Percentiles rank a stretch among this genome's conserved stretches.
Evolutionary conservation across 2,113 vertebrate species (phyloP).

Genomic region (Petrocephalus zakoni): DNA sequence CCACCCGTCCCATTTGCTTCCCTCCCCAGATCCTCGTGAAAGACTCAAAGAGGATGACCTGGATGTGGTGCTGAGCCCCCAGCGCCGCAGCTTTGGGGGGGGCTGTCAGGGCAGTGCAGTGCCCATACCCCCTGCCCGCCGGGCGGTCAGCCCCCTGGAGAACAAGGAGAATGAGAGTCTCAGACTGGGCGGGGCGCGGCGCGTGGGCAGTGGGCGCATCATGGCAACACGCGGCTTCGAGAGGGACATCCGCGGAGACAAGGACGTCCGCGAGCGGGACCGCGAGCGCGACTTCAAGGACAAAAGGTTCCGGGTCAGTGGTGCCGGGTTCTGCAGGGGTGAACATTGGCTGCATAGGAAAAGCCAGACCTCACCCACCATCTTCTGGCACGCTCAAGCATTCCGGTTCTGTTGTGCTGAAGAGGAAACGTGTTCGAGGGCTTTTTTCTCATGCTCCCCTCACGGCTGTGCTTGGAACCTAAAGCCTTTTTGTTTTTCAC

Average conservation of each 20-base stretch:
- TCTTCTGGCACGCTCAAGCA: neutral
- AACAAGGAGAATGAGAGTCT: slow-evolving; percentile 85
- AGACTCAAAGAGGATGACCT: slow-evolving; percentile 93
- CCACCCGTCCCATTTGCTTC: neutral
- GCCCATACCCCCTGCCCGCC: slow-evolving; percentile 63
- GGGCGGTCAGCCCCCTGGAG: slow-evolving; percentile 81
- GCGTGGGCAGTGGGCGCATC: slow-evolving; percentile 92
- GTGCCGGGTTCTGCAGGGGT: neutral
- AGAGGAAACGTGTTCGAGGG: neutral
- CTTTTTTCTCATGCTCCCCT: neutral
- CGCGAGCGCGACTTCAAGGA: slow-evolving; percentile 90
- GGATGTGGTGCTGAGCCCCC: slow-evolving; percentile 90
- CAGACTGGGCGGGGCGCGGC: slow-evolving; percentile 74
- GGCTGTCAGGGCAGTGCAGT: slow-evolving; percentile 80
- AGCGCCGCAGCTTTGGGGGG: slow-evolving; percentile 92
- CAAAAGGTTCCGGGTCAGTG: slow-evolving; percentile 87
- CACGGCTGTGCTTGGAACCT: neutral
- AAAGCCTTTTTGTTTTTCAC: neutral
- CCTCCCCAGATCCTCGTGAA: slow-evolving; percentile 79
- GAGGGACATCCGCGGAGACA: slow-evolving; percentile 78
- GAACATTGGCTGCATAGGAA: neutral
- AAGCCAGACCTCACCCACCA: neutral
- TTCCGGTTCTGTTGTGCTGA: neutral
- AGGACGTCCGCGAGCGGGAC: slow-evolving; percentile 73
- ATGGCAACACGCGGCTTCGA: slow-evolving; percentile 83